Evolutionary conservation across 2,888 invertebrate species (phyloP).

Genomic region (Macrophya annulata): DNA sequence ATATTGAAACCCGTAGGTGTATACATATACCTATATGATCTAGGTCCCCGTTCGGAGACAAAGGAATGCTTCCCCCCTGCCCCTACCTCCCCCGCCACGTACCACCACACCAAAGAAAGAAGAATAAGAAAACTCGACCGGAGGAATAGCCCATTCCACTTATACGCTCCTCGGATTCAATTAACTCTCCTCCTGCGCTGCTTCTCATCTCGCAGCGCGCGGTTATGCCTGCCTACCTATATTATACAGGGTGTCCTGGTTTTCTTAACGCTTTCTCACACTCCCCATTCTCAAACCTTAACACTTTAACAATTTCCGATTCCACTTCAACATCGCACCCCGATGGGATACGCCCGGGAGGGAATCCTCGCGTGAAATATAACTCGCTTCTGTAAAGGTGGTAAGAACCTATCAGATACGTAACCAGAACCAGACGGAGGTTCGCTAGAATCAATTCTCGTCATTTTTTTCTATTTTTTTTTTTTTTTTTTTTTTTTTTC

Average conservation of each 20-base stretch:
- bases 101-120: constrained; percentile 69
- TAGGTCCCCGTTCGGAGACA: constrained; percentile 76
- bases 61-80: constrained; percentile 74
- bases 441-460: background rate
- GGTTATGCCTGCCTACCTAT: constrained; percentile 65
- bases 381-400: constrained; percentile 28
- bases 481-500: background rate
- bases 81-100: constrained; percentile 60
- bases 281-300: constrained; percentile 54
- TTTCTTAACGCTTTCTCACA: constrained; percentile 43
- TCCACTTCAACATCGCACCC: constrained; percentile 6
- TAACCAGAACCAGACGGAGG: constrained; percentile 39
- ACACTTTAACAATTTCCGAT: constrained; percentile 49
- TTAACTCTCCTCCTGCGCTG: constrained; percentile 77
- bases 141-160: constrained; percentile 79
- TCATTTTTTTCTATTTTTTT: background rate
- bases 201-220: constrained; percentile 72
- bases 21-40: constrained; percentile 62
- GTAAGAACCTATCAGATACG: constrained; percentile 34
- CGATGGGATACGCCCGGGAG: constrained; percentile 13
- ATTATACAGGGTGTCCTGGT: constrained; percentile 58
- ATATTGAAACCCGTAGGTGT: constrained; percentile 38
- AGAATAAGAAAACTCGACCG: constrained; percentile 74
- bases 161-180: constrained; percentile 79
- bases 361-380: constrained; percentile 51